Evolutionary conservation across 1,140 invertebrate species (phyloP), one percentile per base, ranked within the genome.

Genomic region (Triops cancriformis): DNA sequence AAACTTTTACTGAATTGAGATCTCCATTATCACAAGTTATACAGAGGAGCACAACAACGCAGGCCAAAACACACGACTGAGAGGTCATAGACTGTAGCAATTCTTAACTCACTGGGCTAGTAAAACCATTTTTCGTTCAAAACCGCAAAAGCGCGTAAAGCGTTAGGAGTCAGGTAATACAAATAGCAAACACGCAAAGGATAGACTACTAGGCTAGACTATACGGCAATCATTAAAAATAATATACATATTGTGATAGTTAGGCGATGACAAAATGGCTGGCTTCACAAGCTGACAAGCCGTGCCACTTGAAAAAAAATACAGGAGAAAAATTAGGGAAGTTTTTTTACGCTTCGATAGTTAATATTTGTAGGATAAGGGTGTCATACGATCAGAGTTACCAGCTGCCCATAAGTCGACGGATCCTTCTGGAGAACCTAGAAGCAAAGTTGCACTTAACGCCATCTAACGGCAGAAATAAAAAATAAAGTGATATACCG

Each of bases 21-120:
- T 64, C 31, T 37, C 51, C 51, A 64, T 23, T 64, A 64, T 64
- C 51, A 64, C 51, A 64, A 64, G 51, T 64, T n/a, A 64, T 37
- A 37, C 14, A 64, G 51, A 6, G 14, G 51, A 6, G 51, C 51
- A 23, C 6, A 64, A n/a, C 23, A 64, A 23, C 14, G 18, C 14
- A 23, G 14, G 5, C 6, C 18, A 5, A 14, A 64, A 18, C n/a
- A 64, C 51, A 23, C 23, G 51, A 64, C 51, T 64, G 31, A 37
- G 7, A 37, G 7, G 2, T 37, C 31, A 37, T 7, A 4, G 31
- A 37, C 31, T 37, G 7, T 37, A 37, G 31, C 31, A 37, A 37
- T 37, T 37, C n/a, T 37, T 37, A 37, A 37, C 31, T 2, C 31
- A 37, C 31, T 37, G 31, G 31, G 31, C 31, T 37, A 37, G 31